phyloP scores from a whole-genome alignment of 2,113 vertebrate genomes.

The Nothobranchius kuhntae region DNA sequence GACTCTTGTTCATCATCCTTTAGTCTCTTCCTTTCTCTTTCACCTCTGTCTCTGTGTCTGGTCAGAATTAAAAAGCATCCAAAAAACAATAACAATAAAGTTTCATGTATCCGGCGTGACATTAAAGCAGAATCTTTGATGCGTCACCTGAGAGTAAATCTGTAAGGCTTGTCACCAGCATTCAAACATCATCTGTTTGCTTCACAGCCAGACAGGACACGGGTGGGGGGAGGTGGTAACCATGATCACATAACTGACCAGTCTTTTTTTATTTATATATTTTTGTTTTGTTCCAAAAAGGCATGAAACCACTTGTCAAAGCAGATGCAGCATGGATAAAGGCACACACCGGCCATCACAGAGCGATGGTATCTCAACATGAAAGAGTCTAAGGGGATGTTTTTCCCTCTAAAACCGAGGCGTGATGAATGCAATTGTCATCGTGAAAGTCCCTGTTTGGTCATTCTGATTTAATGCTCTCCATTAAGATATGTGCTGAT shows the following conservation, averaged over 20 bases:
- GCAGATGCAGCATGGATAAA: not conserved
- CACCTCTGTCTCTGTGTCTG: too few species aligned
- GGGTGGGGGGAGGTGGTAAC: not conserved
- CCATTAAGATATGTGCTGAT: conserved; percentile 70
- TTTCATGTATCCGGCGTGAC: too few species aligned
- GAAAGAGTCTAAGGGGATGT: conserved; percentile 9
- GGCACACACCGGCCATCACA: conserved; percentile 2
- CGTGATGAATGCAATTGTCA: conserved; percentile 56
- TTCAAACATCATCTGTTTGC: too few species aligned
- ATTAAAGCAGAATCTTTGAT: too few species aligned
- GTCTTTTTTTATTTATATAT: not conserved
- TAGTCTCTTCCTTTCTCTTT: too few species aligned
- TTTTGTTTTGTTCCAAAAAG: not conserved
- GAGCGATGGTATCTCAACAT: conserved; percentile 8
- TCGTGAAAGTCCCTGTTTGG: conserved; percentile 50
- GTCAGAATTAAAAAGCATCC: too few species aligned
- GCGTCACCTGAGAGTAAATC: too few species aligned
- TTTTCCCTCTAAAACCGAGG: conserved; percentile 47
- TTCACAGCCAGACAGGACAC: too few species aligned
- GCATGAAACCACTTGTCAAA: not conserved
- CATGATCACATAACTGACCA: not conserved
- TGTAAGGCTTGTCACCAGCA: too few species aligned
- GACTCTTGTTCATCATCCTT: too few species aligned
- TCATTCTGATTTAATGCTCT: conserved; percentile 59
- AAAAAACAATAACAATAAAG: too few species aligned